These are phyloP conservation scores for Larimichthys crocea DNA, from an alignment of 2,113 vertebrate genomes.

Conservation along the genomic window DNA sequence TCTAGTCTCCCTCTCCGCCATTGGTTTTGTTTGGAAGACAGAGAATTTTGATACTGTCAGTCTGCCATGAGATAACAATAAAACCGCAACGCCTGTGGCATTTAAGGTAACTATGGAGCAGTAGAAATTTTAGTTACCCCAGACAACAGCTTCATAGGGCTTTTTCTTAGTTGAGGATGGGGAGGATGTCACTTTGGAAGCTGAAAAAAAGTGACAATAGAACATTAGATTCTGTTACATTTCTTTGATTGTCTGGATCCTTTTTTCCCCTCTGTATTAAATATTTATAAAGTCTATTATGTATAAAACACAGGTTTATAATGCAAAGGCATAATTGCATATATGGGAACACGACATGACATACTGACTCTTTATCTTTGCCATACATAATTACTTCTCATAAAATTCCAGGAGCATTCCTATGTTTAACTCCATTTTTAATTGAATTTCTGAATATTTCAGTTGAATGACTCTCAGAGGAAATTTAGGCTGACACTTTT, in stretches of 20 bases:
- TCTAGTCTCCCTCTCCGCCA: slow-evolving; percentile 56
- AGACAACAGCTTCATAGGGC: slow-evolving; percentile 9
- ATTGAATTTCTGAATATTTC: slow-evolving; percentile 65
- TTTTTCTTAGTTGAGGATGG: background rate
- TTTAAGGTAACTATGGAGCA: slow-evolving; percentile 56
- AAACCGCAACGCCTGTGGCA: slow-evolving; percentile 63
- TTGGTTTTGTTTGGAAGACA: slow-evolving; percentile 65
- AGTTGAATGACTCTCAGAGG: slow-evolving; percentile 42
- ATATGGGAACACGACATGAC: slow-evolving; percentile 2
- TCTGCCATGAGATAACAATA: slow-evolving; percentile 68
- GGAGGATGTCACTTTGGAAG: slow-evolving; percentile 34
- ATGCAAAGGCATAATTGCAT: slow-evolving; percentile 10
- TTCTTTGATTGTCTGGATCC: background rate
- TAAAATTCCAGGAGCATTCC: slow-evolving; percentile 49
- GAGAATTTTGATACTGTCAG: slow-evolving; percentile 71
- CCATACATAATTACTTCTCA: slow-evolving; percentile 36
- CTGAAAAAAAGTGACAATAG: background rate
- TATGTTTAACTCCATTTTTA: slow-evolving; percentile 41
- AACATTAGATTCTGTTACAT: slow-evolving; percentile 1
- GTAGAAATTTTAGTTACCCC: slow-evolving; percentile 55
- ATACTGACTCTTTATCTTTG: slow-evolving; percentile 30
- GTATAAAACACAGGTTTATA: slow-evolving; percentile 5
- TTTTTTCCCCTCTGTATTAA: background rate
- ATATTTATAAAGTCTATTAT: slow-evolving; percentile 20
- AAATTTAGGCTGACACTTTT: slow-evolving; percentile 47